phyloP scores from a whole-genome alignment of 2,797 vertebrate species.

The Lutjanus argentimaculatus region DNA sequence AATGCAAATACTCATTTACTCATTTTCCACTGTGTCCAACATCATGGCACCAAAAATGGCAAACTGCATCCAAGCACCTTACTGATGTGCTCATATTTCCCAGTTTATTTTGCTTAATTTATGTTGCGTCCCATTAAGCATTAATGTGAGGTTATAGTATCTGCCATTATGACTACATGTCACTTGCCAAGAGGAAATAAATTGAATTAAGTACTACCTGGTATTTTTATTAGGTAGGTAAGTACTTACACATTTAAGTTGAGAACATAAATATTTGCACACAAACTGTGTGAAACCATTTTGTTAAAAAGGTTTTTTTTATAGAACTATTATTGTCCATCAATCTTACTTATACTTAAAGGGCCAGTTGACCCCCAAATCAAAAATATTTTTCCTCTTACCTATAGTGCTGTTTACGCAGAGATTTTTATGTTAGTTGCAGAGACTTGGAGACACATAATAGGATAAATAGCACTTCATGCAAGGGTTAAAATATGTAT shows the following conservation, averaged over 20 bases:
- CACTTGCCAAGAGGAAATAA: slow-evolving; percentile 30
- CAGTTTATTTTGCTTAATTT: slow-evolving; percentile 25
- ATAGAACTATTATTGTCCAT: background rate
- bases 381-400: no score
- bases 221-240: slow-evolving; percentile 3
- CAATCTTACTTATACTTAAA: background rate
- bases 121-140: slow-evolving; percentile 32
- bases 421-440: no score
- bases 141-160: slow-evolving; percentile 26
- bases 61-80: slow-evolving; percentile 3
- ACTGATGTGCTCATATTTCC: slow-evolving; percentile 18
- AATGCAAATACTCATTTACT: slow-evolving; percentile 4
- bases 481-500: no score
- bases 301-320: background rate
- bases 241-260: background rate
- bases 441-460: no score
- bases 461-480: no score
- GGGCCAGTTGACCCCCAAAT: no score
- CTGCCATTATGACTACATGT: slow-evolving; percentile 7
- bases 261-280: background rate
- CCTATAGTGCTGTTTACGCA: no score
- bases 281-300: background rate
- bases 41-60: slow-evolving; percentile 1
- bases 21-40: slow-evolving; percentile 19
- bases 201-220: slow-evolving; percentile 14